These are phyloP conservation scores for Microctonus aethiopoides DNA, from an alignment of 2,888 invertebrate genomes.

Conservation along the genomic window DNA sequence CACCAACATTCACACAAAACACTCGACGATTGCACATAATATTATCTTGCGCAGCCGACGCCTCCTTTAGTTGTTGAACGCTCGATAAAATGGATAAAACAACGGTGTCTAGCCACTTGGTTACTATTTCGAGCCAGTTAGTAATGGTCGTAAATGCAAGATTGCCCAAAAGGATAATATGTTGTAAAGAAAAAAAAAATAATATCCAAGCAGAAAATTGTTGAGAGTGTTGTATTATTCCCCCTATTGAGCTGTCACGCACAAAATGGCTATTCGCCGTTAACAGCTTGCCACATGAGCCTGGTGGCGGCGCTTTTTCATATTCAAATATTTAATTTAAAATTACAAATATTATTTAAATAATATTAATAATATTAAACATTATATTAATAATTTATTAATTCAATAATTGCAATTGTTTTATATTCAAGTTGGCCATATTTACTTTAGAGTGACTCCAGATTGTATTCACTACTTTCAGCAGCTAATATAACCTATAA, in stretches of 20 bases:
- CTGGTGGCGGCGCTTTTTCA: conserved; percentile 66
- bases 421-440: conserved; percentile 27
- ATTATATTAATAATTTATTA: conserved; percentile 20
- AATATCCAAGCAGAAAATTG: conserved; percentile 24
- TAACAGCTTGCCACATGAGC: conserved; percentile 69
- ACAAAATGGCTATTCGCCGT: conserved; percentile 75
- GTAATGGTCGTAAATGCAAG: background rate
- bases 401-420: background rate
- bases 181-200: background rate
- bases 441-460: conserved; percentile 10
- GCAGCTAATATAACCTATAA: conserved; percentile 8
- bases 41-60: conserved; percentile 28
- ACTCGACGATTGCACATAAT: conserved; percentile 23
- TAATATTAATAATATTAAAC: background rate
- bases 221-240: conserved; percentile 30
- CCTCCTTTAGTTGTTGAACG: conserved; percentile 8
- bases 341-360: conserved; percentile 4
- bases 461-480: conserved; percentile 10
- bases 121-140: conserved; percentile 3
- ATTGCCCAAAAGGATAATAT: background rate
- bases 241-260: conserved; percentile 70
- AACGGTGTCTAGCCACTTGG: background rate
- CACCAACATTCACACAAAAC: conserved; percentile 30
- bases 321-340: conserved; percentile 26
- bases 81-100: conserved; percentile 6